phyloP scores from a whole-genome alignment of 92 coral and sea anemone species.

The Nematostella vectensis region DNA sequence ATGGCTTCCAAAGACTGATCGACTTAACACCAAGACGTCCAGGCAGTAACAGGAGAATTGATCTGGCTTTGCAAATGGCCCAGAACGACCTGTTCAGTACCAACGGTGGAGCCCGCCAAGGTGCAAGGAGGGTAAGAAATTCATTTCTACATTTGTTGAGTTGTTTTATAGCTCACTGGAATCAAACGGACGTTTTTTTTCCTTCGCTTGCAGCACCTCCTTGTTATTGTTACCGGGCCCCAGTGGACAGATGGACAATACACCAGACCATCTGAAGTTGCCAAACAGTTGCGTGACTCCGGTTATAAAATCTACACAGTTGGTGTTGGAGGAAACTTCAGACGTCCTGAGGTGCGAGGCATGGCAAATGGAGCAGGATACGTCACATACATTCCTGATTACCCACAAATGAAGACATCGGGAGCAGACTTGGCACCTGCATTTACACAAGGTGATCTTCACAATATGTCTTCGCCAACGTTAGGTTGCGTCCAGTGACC shows the following conservation, averaged over 20 bases:
- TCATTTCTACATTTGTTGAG: no score
- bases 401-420: conserved; percentile 9
- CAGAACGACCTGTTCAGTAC: conserved; percentile 17
- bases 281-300: conserved; percentile 15
- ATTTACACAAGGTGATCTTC: conserved; percentile 3
- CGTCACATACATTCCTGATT: conserved; percentile 10
- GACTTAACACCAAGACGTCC: conserved; percentile 41
- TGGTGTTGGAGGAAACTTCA: conserved; percentile 11
- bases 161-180: no score
- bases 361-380: conserved; percentile 7
- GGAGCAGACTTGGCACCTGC: conserved; percentile 7
- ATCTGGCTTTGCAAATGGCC: conserved; percentile 18
- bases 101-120: conserved; percentile 12
- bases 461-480: not conserved
- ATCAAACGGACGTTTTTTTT: not conserved
- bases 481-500: not conserved
- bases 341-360: conserved; percentile 6
- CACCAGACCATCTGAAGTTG: conserved; percentile 23
- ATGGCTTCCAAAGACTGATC: conserved; percentile 18
- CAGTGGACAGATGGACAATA: conserved; percentile 10
- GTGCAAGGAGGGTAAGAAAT: conserved; percentile 10
- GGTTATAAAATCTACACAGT: conserved; percentile 15
- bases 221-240: conserved; percentile 27
- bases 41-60: conserved; percentile 43
- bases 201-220: conserved; percentile 11